Evolutionary conservation across 2,113 vertebrate genomes (phyloP), one percentile per base, ranked within the genome.

Genomic region (Notarius lentiginosus): DNA sequence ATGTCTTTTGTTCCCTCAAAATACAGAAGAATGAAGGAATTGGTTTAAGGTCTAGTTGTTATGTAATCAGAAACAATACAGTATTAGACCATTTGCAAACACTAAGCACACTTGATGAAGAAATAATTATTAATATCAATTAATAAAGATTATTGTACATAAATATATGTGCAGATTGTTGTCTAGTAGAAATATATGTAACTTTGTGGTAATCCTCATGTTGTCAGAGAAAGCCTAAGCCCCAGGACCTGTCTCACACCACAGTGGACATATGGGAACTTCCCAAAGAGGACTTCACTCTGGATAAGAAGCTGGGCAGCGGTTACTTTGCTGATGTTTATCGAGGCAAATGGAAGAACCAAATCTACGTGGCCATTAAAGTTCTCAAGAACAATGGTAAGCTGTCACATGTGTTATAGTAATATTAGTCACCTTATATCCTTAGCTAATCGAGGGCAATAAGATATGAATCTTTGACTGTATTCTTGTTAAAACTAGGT

Each of bases 261-360:
- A 91, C 93, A 0, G 91, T 91, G 83, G 96, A 95, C 0, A 91
- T 95, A 63, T 97, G 96, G 96, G 96, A 96, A 87, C 93, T 95
- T 4, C 96, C 96, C 0, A 93, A 92, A 79, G 94, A 96, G 0
- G 95, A 97, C 85, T 97, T 97, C 89, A 92, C 72, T 0, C 90
- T 97, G 61, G 90, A 87, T 79, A 87, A 92, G 85, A 91, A 93
- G 90, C 92, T 97, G 77, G 96, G 96, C 18, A 91, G 91, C 0
- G 96, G 96, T 8, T 94, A 91, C 90, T 97, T 97, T 1, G 93
- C 96, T 2, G 92, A 96, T 0, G 97, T 97, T 83, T 93, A 95
- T 68, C 88, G 91, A 6, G 96, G 96, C 6, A 92, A 89, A 56
- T 97, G 96, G 96, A 97, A 96, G 83, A 92, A 92, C 85, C 84